Evolutionary conservation across 2,797 vertebrate species (phyloP).

Genomic region (Setipinna tenuifilis): DNA sequence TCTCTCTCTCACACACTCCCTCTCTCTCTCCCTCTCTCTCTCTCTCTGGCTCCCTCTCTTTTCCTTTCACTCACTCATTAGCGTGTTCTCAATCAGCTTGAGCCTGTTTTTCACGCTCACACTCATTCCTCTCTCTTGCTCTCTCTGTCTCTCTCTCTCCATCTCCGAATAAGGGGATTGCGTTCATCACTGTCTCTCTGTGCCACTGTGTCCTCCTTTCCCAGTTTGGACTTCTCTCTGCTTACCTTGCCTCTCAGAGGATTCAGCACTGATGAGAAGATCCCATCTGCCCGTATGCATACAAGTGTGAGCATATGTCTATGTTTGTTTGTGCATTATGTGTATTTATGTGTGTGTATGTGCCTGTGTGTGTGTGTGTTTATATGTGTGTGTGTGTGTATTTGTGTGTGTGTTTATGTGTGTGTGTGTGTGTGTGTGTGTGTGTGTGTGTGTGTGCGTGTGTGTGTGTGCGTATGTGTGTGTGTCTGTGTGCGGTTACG

Average conservation of each 20-base stretch:
- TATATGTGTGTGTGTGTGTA: not conserved
- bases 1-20: not conserved
- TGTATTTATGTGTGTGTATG: not conserved
- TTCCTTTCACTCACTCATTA: slow-evolving; percentile 3
- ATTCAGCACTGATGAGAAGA: not conserved
- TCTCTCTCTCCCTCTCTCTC: no score
- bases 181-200: not conserved
- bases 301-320: not conserved
- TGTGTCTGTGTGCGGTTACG: no score
- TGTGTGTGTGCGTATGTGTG: not conserved
- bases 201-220: slow-evolving; percentile 12
- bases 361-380: not conserved
- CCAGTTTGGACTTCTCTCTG: slow-evolving; percentile 14
- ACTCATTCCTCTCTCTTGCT: not conserved
- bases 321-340: not conserved
- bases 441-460: slow-evolving; percentile 11
- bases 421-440: not conserved
- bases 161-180: not conserved
- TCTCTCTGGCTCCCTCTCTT: not conserved
- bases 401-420: not conserved
- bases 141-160: not conserved
- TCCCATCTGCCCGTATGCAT: not conserved
- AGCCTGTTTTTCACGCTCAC: slow-evolving; percentile 6
- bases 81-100: slow-evolving; percentile 8
- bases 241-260: not conserved